phyloP scores from a whole-genome alignment of 2,113 vertebrate genomes.

The Callocephalon fimbriatum region DNA sequence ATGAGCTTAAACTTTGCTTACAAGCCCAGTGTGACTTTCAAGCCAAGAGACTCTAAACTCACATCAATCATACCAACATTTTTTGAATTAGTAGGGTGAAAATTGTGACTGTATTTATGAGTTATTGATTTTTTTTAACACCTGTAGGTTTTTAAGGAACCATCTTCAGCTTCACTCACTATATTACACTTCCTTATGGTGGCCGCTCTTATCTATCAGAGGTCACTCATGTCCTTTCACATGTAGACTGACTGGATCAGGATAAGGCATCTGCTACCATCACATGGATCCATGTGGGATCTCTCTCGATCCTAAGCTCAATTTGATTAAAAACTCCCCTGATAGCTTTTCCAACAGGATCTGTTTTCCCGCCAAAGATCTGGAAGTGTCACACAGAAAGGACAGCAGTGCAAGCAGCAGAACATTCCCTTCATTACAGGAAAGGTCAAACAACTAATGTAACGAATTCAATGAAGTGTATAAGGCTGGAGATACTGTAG shows the following conservation, averaged over 20 bases:
- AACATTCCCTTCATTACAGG: not conserved
- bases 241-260: not conserved
- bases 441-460: constrained; percentile 5
- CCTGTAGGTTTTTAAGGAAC: not conserved
- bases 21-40: not conserved
- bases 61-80: not conserved
- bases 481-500: not conserved
- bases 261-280: not conserved
- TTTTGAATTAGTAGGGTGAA: not conserved
- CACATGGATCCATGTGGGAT: not conserved
- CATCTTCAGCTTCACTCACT: not conserved
- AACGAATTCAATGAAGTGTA: not conserved
- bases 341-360: not conserved
- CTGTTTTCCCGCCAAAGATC: not conserved
- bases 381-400: not conserved
- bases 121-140: not conserved
- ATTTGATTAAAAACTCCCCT: not conserved
- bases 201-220: not conserved
- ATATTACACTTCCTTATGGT: not conserved
- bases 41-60: not conserved
- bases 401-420: not conserved
- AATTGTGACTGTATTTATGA: not conserved
- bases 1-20: not conserved
- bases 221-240: not conserved
- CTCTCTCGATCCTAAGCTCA: not conserved